These are phyloP conservation scores for Belgica antarctica DNA, from an alignment of 2,888 invertebrate genomes.

Conservation along the genomic window DNA sequence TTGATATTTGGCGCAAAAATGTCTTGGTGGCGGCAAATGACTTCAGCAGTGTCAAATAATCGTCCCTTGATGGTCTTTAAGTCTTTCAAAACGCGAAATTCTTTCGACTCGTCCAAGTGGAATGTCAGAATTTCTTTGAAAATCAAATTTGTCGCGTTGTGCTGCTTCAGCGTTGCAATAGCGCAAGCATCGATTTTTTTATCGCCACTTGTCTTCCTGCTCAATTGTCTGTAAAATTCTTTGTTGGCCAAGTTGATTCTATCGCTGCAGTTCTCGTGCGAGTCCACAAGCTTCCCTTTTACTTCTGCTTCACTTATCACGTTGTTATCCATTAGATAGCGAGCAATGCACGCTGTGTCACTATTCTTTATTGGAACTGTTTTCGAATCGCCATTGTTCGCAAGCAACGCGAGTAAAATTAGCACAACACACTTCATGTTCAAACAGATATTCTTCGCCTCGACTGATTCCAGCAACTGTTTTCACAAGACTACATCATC, in stretches of 20 bases:
- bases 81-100: slow-evolving; percentile 29
- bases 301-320: slow-evolving; percentile 27
- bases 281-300: background rate
- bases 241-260: slow-evolving; percentile 34
- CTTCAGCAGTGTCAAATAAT: slow-evolving; percentile 27
- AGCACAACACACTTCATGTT: slow-evolving; percentile 17
- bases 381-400: background rate
- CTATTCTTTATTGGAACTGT: slow-evolving; percentile 19
- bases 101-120: slow-evolving; percentile 14
- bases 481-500: slow-evolving; percentile 1
- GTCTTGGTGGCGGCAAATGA: slow-evolving; percentile 38
- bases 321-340: slow-evolving; percentile 24
- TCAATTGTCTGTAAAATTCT: slow-evolving; percentile 35
- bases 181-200: slow-evolving; percentile 30
- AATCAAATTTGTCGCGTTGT: slow-evolving; percentile 40
- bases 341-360: slow-evolving; percentile 28
- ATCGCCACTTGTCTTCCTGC: slow-evolving; percentile 25
- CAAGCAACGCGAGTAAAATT: background rate
- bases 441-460: background rate
- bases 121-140: slow-evolving; percentile 39
- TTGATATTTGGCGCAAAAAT: slow-evolving; percentile 41
- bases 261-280: slow-evolving; percentile 22
- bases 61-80: slow-evolving; percentile 35
- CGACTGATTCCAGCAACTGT: background rate
- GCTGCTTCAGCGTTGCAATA: slow-evolving; percentile 19